These are phyloP conservation scores for Bombus sibiricus DNA, from an alignment of 1,140 invertebrate species.

Conservation along the genomic window DNA sequence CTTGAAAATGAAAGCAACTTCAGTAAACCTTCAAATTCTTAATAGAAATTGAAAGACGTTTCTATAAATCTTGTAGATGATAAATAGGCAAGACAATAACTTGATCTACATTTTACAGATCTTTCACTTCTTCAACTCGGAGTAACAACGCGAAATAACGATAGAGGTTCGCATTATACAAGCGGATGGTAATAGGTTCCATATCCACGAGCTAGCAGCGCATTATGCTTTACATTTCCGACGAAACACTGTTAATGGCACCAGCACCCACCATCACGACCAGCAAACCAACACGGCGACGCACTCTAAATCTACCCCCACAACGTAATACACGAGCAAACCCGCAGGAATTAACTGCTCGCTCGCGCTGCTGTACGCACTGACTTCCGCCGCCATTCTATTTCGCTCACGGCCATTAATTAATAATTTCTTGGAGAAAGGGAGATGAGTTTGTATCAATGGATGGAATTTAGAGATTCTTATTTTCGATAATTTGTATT, in stretches of 20 bases:
- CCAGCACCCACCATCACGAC: conserved; percentile 19
- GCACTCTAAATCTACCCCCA: conserved; percentile 47
- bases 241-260: conserved; percentile 69
- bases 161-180: conserved; percentile 61
- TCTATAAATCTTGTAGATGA: neutral
- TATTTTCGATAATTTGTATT: neutral
- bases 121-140: conserved; percentile 6
- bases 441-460: neutral
- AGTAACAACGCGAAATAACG: conserved; percentile 37
- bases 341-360: conserved; percentile 65
- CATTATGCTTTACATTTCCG: conserved; percentile 72
- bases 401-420: conserved; percentile 57
- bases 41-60: neutral
- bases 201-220: conserved; percentile 65
- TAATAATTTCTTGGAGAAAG: conserved; percentile 52
- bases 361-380: conserved; percentile 50
- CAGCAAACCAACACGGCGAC: conserved; percentile 28
- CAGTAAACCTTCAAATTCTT: neutral
- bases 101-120: conserved; percentile 1
- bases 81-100: neutral
- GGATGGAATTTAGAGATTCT: neutral
- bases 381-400: conserved; percentile 63
- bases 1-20: too few relatives aligned
- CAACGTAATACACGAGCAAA: conserved; percentile 51
- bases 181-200: conserved; percentile 66